Evolutionary conservation across 2,888 invertebrate species (phyloP).

Genomic region (Listrodromus nycthemerus): DNA sequence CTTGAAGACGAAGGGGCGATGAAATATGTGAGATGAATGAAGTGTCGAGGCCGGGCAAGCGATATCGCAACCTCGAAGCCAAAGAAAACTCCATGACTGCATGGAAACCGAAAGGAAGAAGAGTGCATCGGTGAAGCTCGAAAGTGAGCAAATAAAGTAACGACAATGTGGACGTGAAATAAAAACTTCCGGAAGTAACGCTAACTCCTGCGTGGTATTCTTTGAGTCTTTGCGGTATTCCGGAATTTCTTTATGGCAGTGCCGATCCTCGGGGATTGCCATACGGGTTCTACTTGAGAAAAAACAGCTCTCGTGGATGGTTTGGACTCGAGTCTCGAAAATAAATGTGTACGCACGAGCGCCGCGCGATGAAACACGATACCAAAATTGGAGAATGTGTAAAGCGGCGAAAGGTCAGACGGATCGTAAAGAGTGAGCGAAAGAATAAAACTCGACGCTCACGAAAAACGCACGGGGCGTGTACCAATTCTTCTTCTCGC

Average conservation of each 20-base stretch:
- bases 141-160: constrained; percentile 12
- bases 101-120: constrained; percentile 41
- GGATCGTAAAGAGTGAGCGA: constrained; percentile 74
- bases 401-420: constrained; percentile 72
- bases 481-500: constrained; percentile 62
- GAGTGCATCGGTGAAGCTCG: constrained; percentile 5
- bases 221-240: constrained; percentile 34
- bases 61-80: constrained; percentile 34
- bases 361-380: constrained; percentile 59
- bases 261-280: constrained; percentile 29
- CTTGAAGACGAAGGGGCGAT: constrained; percentile 23
- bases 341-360: constrained; percentile 25
- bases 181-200: constrained; percentile 36
- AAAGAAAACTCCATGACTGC: constrained; percentile 23
- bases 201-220: constrained; percentile 21
- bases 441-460: constrained; percentile 73
- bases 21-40: constrained; percentile 23
- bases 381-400: constrained; percentile 70
- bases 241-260: constrained; percentile 55
- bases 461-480: constrained; percentile 59
- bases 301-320: constrained; percentile 28
- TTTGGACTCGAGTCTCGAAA: neutral
- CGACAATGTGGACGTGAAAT: constrained; percentile 57
- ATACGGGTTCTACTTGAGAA: constrained; percentile 43
- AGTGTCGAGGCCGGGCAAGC: constrained; percentile 4